Evolutionary conservation across 2,113 vertebrate genomes (phyloP).

Genomic region (Pterocles orientalis): DNA sequence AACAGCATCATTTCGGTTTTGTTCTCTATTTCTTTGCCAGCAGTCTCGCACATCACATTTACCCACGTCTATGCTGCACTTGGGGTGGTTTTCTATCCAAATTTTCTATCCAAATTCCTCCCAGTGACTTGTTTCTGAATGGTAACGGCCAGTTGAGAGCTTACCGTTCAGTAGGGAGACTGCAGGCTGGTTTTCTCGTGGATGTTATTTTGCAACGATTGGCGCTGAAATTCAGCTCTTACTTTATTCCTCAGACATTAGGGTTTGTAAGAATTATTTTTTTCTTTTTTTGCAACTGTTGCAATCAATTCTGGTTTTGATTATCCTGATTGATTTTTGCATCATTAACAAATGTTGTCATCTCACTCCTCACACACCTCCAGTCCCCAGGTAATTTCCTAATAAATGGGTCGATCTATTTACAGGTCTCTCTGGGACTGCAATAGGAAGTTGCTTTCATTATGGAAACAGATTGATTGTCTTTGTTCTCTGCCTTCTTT

Average conservation of each 20-base stretch:
- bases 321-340: not conserved
- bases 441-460: not conserved
- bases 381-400: not conserved
- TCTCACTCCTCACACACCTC: not conserved
- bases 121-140: not conserved
- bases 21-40: not conserved
- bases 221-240: not conserved
- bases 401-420: not conserved
- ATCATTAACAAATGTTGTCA: not conserved
- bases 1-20: not conserved
- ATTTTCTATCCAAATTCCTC: not conserved
- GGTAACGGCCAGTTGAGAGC: not conserved
- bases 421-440: not conserved
- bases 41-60: not conserved
- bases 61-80: not conserved
- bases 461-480: not conserved
- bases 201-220: not conserved
- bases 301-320: not conserved
- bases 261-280: not conserved
- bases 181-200: fast-evolving
- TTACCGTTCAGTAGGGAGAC: fast-evolving
- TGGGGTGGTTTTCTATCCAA: not conserved
- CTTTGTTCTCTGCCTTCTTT: not conserved
- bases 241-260: fast-evolving
- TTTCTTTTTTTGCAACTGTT: not conserved